phyloP scores from a whole-genome alignment of 2,888 invertebrate genomes.

The Myathropa florea region DNA sequence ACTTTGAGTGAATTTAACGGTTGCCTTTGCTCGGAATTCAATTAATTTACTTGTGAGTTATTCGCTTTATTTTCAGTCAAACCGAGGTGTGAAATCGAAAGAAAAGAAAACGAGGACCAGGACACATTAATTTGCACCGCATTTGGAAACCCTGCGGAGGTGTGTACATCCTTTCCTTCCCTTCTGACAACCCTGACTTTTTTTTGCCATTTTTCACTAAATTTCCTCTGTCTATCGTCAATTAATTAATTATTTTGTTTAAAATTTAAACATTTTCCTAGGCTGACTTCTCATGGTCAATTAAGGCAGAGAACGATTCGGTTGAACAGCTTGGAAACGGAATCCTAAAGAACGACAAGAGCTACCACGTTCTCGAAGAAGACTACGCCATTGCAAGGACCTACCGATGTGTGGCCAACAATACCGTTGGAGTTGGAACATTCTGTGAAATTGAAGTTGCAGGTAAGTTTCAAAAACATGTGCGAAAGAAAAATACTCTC shows the following conservation, averaged over 20 bases:
- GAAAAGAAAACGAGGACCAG: conserved; percentile 87
- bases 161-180: conserved; percentile 73
- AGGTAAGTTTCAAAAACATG: conserved; percentile 81
- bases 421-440: conserved; percentile 87
- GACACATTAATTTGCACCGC: conserved; percentile 91
- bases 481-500: no score
- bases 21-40: no score
- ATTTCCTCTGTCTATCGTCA: no score
- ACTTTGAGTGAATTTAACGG: no score
- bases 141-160: conserved; percentile 87
- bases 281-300: conserved; percentile 90
- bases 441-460: conserved; percentile 86
- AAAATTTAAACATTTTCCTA: conserved; percentile 72
- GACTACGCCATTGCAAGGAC: conserved; percentile 85
- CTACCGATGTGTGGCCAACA: conserved; percentile 92
- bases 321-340: conserved; percentile 83
- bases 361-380: conserved; percentile 85
- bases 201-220: no score
- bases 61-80: conserved; percentile 85
- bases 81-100: conserved; percentile 91
- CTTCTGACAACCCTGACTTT: no score
- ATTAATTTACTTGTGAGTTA: no score
- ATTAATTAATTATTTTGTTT: no score
- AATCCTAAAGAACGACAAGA: conserved; percentile 76
- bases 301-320: conserved; percentile 92